Base-by-base conservation (phyloP, 2,113 vertebrate species). In the Perognathus longimembris region DNA sequence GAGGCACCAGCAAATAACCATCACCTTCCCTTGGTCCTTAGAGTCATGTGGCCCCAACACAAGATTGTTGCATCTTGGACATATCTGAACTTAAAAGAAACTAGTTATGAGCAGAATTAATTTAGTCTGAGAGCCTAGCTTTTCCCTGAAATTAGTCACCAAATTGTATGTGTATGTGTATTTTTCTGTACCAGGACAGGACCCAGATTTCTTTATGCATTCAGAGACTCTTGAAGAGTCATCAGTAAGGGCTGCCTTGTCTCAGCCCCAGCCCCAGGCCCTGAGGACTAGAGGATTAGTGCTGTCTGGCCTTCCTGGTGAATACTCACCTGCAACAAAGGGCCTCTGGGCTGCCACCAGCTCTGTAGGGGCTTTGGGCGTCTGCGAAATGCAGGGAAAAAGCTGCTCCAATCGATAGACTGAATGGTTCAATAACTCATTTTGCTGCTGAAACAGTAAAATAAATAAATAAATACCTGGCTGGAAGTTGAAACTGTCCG, bases 401-500 rank as follows among this genome's bases (percentile, higher is more conserved):
- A 95, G 50, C 95, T 74, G 30, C 40, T 76, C 87, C 28, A 83
- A 54, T 96, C 67, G 0, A 96, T 96, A 74, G 64, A n/a, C 63
- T 70, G 67, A 93, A 88, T 11, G 3, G 94, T 95, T 96, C 94
- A 89, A 93, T 96, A 94, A 92, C 85, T 96, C 95, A 91, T 95
- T 94, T 92, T 93, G 95, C 87, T 89, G 92, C 91, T 2, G 40
- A 95, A 81, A 91, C 76, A 84, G 84, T 93, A 82, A 96, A 96
- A 94, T 96, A 96, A 95, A 96, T 84, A 95, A 96, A 94, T 95
- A 97, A 96, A 10, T 40, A 76, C 93, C 94, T 82, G 86, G 73
- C 95, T 95, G 76, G 93, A 76, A 96, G 91, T 5, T 83, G 75
- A 96, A 97, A 91, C 59, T 12, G 0, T 90, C 91, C 85, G 24